A percentile compares a stretch with the other conserved stretches of the same genome.
Evolutionary conservation across 1,140 invertebrate species (phyloP).

Genomic region (Aricia agestis): DNA sequence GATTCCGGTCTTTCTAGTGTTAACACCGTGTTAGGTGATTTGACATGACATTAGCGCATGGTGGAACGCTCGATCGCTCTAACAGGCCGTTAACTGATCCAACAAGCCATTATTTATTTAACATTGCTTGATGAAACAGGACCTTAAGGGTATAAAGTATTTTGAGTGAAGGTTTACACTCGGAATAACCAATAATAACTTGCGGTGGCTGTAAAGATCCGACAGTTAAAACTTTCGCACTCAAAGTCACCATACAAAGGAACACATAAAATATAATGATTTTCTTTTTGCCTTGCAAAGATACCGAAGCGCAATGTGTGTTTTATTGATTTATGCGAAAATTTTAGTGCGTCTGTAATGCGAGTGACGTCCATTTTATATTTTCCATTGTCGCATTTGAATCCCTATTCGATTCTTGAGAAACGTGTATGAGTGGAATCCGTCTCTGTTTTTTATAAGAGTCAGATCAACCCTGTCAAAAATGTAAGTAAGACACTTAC

Average conservation of each 20-base stretch:
- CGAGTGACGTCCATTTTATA: not conserved
- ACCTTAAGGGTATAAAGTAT: not conserved
- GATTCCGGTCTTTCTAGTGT: too few relatives aligned
- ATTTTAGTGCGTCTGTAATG: slow-evolving; percentile 3
- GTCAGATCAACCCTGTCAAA: too few relatives aligned
- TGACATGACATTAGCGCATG: too few relatives aligned
- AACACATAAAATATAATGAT: slow-evolving; percentile 23
- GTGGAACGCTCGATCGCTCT: too few relatives aligned
- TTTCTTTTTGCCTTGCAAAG: slow-evolving; percentile 15
- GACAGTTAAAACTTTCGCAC: slow-evolving; percentile 22
- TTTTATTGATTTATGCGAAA: slow-evolving; percentile 16
- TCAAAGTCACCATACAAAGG: slow-evolving; percentile 21
- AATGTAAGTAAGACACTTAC: too few relatives aligned
- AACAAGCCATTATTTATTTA: too few relatives aligned
- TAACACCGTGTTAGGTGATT: too few relatives aligned
- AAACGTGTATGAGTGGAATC: too few relatives aligned
- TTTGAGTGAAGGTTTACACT: slow-evolving; percentile 1
- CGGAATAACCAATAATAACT: slow-evolving; percentile 7
- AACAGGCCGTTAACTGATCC: too few relatives aligned
- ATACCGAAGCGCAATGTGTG: slow-evolving; percentile 19
- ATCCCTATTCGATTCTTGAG: not conserved
- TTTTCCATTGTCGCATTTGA: not conserved
- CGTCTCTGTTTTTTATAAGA: too few relatives aligned
- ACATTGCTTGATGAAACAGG: too few relatives aligned
- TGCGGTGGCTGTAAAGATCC: slow-evolving; percentile 21